Percentiles rank a stretch among this genome's conserved stretches.
Evolutionary conservation across 2,797 vertebrate genomes (phyloP).

Genomic region (Aldrovandia affinis): DNA sequence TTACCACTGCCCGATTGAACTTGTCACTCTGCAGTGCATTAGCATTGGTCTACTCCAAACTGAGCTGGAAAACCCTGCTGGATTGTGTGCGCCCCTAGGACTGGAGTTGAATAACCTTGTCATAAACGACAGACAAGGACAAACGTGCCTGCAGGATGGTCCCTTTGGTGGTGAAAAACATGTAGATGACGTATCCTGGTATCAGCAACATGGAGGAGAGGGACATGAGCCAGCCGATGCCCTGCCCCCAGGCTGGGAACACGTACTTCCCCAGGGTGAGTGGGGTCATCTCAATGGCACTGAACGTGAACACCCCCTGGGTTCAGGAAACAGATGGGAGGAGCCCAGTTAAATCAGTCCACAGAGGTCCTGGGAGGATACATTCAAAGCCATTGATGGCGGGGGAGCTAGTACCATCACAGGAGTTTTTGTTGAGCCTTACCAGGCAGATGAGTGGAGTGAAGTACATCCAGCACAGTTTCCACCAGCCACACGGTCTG

Average conservation of each 20-base stretch:
- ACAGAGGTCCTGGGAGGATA: neutral
- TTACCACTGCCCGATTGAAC: neutral
- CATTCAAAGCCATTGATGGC: neutral
- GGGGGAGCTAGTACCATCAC: neutral
- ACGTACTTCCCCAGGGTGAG: slow-evolving; percentile 84
- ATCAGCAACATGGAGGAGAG: slow-evolving; percentile 88
- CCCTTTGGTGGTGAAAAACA: slow-evolving; percentile 78
- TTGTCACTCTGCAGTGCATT: neutral
- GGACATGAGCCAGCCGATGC: slow-evolving; percentile 87
- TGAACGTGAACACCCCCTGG: slow-evolving; percentile 89
- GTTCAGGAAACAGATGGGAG: slow-evolving; percentile 36
- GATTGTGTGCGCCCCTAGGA: neutral
- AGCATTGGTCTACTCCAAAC: neutral
- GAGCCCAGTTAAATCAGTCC: neutral
- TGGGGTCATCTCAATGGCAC: slow-evolving; percentile 89
- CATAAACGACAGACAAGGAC: neutral
- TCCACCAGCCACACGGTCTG: slow-evolving; percentile 87
- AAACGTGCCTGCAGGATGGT: slow-evolving; percentile 71
- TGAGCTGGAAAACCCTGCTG: neutral
- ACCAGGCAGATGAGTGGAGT: slow-evolving; percentile 89
- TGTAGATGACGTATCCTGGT: slow-evolving; percentile 83
- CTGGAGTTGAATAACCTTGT: neutral
- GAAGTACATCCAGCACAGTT: slow-evolving; percentile 87
- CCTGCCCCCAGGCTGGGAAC: slow-evolving; percentile 86
- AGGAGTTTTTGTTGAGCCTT: slow-evolving; percentile 29